phyloP scores from a whole-genome alignment of 2,113 vertebrate genomes.

The Aspidoscelis tigris region DNA sequence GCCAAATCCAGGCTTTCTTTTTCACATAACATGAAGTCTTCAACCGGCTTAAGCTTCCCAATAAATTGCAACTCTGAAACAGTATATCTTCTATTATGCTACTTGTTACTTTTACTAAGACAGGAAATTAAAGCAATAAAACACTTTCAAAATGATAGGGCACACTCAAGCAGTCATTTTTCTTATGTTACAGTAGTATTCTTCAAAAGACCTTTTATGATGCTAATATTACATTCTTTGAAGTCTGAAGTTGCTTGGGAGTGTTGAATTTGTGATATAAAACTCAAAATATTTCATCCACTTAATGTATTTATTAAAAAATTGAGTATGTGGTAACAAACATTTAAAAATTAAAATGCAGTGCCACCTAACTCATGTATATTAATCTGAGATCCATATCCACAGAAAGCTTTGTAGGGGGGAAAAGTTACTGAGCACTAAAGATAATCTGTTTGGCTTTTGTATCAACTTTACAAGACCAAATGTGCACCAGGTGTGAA shows the following conservation, averaged over 20 bases:
- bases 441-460: slow-evolving; percentile 79
- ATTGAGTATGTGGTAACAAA: slow-evolving; percentile 64
- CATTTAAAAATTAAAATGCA: slow-evolving; percentile 70
- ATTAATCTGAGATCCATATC: slow-evolving; percentile 71
- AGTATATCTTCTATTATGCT: slow-evolving; percentile 79
- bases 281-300: slow-evolving; percentile 73
- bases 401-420: slow-evolving; percentile 70
- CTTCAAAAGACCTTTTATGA: slow-evolving; percentile 83
- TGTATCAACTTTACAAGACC: slow-evolving; percentile 77
- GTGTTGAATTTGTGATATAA: slow-evolving; percentile 77
- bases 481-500: slow-evolving; percentile 78
- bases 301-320: slow-evolving; percentile 80
- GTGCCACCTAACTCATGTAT: slow-evolving; percentile 75
- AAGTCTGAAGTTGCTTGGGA: slow-evolving; percentile 74
- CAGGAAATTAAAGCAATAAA: slow-evolving; percentile 88
- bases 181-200: slow-evolving; percentile 79
- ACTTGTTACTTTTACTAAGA: slow-evolving; percentile 83
- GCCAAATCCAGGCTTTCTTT: slow-evolving; percentile 75
- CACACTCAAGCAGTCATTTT: slow-evolving; percentile 77
- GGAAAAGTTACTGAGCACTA: slow-evolving; percentile 79
- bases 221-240: slow-evolving; percentile 81
- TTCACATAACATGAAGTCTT: slow-evolving; percentile 75
- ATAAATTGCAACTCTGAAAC: slow-evolving; percentile 79
- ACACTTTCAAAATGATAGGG: slow-evolving; percentile 79
- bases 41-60: slow-evolving; percentile 69